Conservation (phyloP, 2,888 invertebrate genomes). For the Notocelia uddmanniana region DNA sequence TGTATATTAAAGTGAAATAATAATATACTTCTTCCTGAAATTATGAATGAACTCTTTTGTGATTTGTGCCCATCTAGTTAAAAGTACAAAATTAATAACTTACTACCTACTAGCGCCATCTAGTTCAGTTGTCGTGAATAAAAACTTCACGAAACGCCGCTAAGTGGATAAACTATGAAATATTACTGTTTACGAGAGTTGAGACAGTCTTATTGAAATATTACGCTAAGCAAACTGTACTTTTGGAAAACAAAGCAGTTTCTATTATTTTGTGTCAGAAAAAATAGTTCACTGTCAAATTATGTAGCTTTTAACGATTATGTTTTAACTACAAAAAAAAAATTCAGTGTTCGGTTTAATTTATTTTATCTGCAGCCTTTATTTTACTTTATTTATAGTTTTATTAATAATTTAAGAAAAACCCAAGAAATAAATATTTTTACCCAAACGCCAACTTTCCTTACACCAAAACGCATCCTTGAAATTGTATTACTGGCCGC, state of each 20-base stretch:
- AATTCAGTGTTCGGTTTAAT: not conserved
- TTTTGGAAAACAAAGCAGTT: not conserved
- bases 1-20: no score
- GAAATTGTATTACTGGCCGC: slow-evolving; percentile 27
- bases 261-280: not conserved
- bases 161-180: slow-evolving; percentile 12
- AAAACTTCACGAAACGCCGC: slow-evolving; percentile 16
- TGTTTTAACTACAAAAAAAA: not conserved
- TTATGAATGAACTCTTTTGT: no score
- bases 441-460: not conserved
- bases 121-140: slow-evolving; percentile 43
- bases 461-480: not conserved
- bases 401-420: not conserved
- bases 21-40: no score
- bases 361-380: not conserved
- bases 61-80: no score
- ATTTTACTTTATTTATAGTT: not conserved
- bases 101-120: slow-evolving; percentile 59
- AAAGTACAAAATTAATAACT: not conserved
- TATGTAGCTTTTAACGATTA: not conserved
- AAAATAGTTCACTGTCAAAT: not conserved
- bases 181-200: slow-evolving; percentile 16
- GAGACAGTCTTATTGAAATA: slow-evolving; percentile 10
- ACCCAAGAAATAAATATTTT: not conserved
- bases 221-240: not conserved